Base-by-base conservation (phyloP, 2,797 vertebrate genomes). In the Tamandua tetradactyla region DNA sequence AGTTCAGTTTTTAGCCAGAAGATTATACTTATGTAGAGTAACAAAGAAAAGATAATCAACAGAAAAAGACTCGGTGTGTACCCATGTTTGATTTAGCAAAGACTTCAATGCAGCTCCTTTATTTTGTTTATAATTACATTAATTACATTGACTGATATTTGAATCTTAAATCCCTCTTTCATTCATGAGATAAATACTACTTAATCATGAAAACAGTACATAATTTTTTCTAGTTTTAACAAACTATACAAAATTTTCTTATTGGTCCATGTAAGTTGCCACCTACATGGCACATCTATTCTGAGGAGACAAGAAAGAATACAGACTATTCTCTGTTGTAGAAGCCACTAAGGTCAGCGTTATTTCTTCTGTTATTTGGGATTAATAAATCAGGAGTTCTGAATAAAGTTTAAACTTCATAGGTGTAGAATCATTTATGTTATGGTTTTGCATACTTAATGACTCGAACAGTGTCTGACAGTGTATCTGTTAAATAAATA, bases 311-410 rank as follows among this genome's bases (percentile, higher is more conserved):
- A 89, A 88, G 62, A 64, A 64, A 64, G 30, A 15, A 32, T n/a
- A 64, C 30, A n/a, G 13, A 64, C 17, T n/a, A 14, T 64, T 64
- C 32, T 64, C n/a, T 64, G 62, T n/a, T 64, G 32, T n/a, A 17
- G 32, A 57, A 79, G 7, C n/a, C 52, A 74, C 7, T 68, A 37
- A 35, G 44, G 52, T 78, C 49, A 49, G 40, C 40, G 42, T 89
- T 86, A n/a, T 92, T 91, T 82, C 57, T 76, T 72, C 20, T 14
- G 4, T 87, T 86, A 68, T 47, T 87, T 86, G 22, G 25, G 55
- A 79, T 75, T 49, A 81, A 80, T n/a, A 93, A 87, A 69, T 94
- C 68, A 94, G 68, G 55, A 42, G 32, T 87, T 86, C 85, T 78
- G 35, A 14, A 72, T 93, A 68, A 94, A 78, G 88, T 62, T 49